Evolutionary conservation across 2,888 invertebrate species (phyloP).

Genomic region (Teinopalpus imperialis): DNA sequence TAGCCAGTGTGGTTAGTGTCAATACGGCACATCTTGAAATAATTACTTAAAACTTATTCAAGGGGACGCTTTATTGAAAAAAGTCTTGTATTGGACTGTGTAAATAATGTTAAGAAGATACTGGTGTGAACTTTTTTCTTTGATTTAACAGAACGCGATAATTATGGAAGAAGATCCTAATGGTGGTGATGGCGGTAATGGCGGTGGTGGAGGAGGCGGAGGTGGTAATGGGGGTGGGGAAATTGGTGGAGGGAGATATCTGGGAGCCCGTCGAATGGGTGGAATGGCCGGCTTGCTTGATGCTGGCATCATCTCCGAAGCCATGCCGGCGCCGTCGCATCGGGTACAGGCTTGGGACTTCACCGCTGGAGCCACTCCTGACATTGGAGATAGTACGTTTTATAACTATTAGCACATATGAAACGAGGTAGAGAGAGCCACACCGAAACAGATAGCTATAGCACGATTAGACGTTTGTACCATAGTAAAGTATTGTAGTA

Average conservation of each 20-base stretch:
- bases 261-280: slow-evolving; percentile 49
- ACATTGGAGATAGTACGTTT: slow-evolving; percentile 85
- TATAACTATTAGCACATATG: too few relatives aligned
- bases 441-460: too few relatives aligned
- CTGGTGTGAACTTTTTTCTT: too few relatives aligned
- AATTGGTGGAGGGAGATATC: slow-evolving; percentile 39
- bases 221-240: slow-evolving; percentile 31
- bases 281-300: slow-evolving; percentile 68
- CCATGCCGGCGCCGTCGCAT: slow-evolving; percentile 86
- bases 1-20: too few relatives aligned
- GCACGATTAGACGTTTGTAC: too few relatives aligned
- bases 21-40: too few relatives aligned
- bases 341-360: slow-evolving; percentile 94
- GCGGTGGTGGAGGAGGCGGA: slow-evolving; percentile 29
- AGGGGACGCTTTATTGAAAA: too few relatives aligned
- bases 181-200: slow-evolving; percentile 30
- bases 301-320: slow-evolving; percentile 71
- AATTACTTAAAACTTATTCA: too few relatives aligned
- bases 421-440: too few relatives aligned
- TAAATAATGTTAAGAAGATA: too few relatives aligned
- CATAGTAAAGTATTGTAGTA: too few relatives aligned
- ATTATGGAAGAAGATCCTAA: slow-evolving; percentile 70
- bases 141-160: slow-evolving; percentile 61
- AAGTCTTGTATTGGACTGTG: too few relatives aligned
- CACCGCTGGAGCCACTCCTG: slow-evolving; percentile 85